Evolutionary conservation across 2,797 vertebrate genomes (phyloP).

Genomic region (Uromys caudimaculatus): DNA sequence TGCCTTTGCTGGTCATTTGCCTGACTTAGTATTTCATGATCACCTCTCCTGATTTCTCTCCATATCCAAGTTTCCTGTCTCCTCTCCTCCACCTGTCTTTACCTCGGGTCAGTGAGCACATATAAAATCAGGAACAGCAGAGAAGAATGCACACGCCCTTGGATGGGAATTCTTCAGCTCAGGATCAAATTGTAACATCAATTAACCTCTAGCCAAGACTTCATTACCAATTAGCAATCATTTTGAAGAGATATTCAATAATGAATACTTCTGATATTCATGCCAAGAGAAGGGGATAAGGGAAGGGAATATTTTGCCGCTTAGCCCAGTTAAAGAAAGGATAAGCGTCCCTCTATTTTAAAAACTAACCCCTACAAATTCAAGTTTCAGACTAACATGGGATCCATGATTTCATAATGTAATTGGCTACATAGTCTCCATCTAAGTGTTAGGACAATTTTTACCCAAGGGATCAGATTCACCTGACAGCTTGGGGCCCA

Average conservation of each 20-base stretch:
- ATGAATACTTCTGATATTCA: neutral
- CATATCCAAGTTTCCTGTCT: neutral
- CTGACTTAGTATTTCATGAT: neutral
- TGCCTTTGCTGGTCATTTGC: neutral
- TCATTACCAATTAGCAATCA: neutral
- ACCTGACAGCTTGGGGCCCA: neutral
- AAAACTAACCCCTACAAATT: slow-evolving; percentile 8
- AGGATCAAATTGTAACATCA: neutral
- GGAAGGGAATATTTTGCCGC: neutral
- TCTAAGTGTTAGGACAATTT: neutral
- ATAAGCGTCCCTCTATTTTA: neutral
- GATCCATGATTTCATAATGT: neutral
- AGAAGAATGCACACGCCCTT: neutral
- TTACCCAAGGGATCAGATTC: neutral
- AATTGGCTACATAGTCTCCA: neutral
- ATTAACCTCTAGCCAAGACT: neutral
- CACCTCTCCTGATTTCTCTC: neutral
- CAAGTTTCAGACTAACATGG: neutral
- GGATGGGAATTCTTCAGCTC: neutral
- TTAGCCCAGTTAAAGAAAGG: neutral
- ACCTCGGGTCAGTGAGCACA: neutral
- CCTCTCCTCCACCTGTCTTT: neutral
- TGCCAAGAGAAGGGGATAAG: neutral
- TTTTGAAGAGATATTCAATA: neutral
- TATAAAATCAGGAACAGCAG: neutral